These are phyloP conservation scores for Camponotus pennsylvanicus DNA, from an alignment of 1,140 invertebrate species.

Conservation along the genomic window DNA sequence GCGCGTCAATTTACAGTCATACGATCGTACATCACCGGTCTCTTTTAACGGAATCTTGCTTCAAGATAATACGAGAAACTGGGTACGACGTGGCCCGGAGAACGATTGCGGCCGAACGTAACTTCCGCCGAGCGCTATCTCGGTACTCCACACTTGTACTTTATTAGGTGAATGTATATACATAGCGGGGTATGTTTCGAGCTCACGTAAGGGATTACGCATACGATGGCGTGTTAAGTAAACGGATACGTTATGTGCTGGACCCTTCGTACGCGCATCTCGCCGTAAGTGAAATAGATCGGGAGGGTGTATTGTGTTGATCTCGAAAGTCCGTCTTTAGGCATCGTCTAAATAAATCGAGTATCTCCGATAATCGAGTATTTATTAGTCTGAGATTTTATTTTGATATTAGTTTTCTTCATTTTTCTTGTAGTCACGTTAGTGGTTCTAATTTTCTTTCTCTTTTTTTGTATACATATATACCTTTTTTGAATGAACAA, in stretches of 20 bases:
- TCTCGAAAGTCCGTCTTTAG: slow-evolving; percentile 36
- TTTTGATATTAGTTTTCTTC: slow-evolving; percentile 73
- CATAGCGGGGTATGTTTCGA: slow-evolving; percentile 16
- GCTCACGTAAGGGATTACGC: slow-evolving; percentile 16
- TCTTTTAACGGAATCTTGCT: slow-evolving; percentile 11
- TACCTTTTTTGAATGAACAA: slow-evolving; percentile 42
- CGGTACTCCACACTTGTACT: slow-evolving; percentile 78
- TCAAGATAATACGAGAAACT: slow-evolving; percentile 43
- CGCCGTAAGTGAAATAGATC: background rate
- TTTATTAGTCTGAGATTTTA: slow-evolving; percentile 83
- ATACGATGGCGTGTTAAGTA: slow-evolving; percentile 32
- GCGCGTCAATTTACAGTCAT: slow-evolving; percentile 8
- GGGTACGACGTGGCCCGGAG: slow-evolving; percentile 3
- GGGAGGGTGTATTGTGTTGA: slow-evolving; percentile 34
- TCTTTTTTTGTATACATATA: background rate
- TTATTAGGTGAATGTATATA: slow-evolving; percentile 74
- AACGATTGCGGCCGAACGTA: slow-evolving; percentile 52
- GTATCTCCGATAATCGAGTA: slow-evolving; percentile 79
- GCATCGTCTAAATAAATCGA: slow-evolving; percentile 62
- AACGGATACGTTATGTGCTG: background rate
- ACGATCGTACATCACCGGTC: background rate
- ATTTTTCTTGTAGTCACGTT: background rate
- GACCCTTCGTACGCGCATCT: background rate
- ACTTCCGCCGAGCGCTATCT: slow-evolving; percentile 74
- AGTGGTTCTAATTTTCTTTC: background rate